phyloP scores from a whole-genome alignment of 2,797 vertebrate genomes.

The Aplochiton taeniatus region DNA sequence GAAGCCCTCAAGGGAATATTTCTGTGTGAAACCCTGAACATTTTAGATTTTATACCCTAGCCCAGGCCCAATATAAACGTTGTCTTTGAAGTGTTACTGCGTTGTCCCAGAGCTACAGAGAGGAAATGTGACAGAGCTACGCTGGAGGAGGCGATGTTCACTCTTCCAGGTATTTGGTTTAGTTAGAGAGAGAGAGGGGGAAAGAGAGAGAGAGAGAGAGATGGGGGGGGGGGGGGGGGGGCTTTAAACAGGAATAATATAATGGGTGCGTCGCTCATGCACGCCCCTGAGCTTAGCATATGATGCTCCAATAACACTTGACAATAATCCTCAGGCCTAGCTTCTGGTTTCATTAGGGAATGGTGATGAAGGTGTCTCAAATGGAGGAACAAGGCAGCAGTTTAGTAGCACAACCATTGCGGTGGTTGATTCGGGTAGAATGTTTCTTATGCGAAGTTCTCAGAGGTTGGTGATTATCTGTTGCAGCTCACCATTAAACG shows the following conservation, averaged over 20 bases:
- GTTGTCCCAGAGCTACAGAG: slow-evolving; percentile 34
- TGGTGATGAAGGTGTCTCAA: not conserved
- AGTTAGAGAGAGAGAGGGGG: slow-evolving; percentile 33
- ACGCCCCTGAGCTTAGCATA: slow-evolving; percentile 62
- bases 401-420: not conserved
- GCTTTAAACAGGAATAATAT: slow-evolving; percentile 56
- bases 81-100: slow-evolving; percentile 11
- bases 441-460: not conserved
- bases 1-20: too few species aligned
- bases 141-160: slow-evolving; percentile 61
- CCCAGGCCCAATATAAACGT: too few species aligned
- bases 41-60: too few species aligned
- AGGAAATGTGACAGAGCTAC: slow-evolving; percentile 36
- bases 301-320: slow-evolving; percentile 55
- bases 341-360: slow-evolving; percentile 4
- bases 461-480: not conserved
- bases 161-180: slow-evolving; percentile 71
- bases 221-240: not conserved
- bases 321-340: slow-evolving; percentile 24
- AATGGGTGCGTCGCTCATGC: slow-evolving; percentile 56
- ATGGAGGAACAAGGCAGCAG: not conserved
- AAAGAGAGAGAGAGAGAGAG: slow-evolving; percentile 16
- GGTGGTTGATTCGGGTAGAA: slow-evolving; percentile 6
- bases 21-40: slow-evolving; percentile 8
- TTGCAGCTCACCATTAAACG: too few species aligned